Evolutionary conservation across 1,140 invertebrate genomes (phyloP).

Genomic region (Heliconius eleuchia): DNA sequence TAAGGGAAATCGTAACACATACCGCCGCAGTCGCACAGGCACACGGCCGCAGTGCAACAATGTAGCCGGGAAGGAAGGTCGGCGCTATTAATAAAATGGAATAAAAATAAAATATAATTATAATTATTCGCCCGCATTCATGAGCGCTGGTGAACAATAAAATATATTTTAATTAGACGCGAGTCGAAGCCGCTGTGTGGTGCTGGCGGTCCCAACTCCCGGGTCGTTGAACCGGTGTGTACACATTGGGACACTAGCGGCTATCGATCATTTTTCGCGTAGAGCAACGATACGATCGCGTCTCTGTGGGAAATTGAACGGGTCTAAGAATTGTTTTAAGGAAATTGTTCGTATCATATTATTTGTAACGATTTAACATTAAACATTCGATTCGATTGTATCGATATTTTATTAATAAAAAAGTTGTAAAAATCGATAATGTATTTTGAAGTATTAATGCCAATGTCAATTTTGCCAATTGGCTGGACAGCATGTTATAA

Average conservation of each 20-base stretch:
- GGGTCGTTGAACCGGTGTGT: slow-evolving; percentile 62
- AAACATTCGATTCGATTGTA: not conserved
- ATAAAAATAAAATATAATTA: slow-evolving; percentile 74
- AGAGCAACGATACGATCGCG: slow-evolving; percentile 45
- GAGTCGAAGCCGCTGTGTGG: slow-evolving; percentile 43
- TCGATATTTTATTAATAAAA: not conserved
- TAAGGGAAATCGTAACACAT: slow-evolving; percentile 35
- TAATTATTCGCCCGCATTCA: slow-evolving; percentile 77
- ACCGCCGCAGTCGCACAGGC: slow-evolving; percentile 29
- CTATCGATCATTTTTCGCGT: slow-evolving; percentile 63
- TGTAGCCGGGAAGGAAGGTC: slow-evolving; percentile 55
- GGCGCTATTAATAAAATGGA: slow-evolving; percentile 64
- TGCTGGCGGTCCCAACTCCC: slow-evolving; percentile 53
- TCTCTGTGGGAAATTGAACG: slow-evolving; percentile 41
- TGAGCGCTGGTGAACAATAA: slow-evolving; percentile 62
- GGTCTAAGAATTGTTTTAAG: not conserved
- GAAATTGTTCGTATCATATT: not conserved
- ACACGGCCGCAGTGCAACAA: slow-evolving; percentile 37
- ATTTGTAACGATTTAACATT: not conserved
- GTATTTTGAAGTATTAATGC: not conserved
- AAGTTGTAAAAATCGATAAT: not conserved
- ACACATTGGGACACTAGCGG: slow-evolving; percentile 54
- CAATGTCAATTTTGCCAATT: slow-evolving; percentile 5
- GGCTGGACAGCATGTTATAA: not conserved
- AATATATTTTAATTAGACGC: slow-evolving; percentile 78